These are phyloP conservation scores for Ornithoptera priamus DNA, from an alignment of 2,888 invertebrate genomes.

Conservation along the genomic window DNA sequence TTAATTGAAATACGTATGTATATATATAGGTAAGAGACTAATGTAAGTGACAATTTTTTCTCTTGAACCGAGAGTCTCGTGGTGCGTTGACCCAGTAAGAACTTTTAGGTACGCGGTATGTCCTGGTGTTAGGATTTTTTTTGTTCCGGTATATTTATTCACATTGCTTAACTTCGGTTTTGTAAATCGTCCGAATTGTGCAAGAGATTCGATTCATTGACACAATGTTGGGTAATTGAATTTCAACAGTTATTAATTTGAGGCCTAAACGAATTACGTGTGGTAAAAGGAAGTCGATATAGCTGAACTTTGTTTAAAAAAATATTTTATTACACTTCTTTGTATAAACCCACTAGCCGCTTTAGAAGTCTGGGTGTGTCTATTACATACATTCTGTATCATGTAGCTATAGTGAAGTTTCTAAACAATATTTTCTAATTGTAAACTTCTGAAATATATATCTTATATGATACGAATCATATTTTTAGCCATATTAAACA, in stretches of 20 bases:
- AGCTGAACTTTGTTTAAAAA: not conserved
- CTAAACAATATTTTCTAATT: too few species aligned
- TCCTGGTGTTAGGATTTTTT: constrained; percentile 40
- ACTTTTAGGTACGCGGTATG: constrained; percentile 51
- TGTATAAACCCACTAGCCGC: too few species aligned
- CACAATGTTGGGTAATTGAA: not conserved
- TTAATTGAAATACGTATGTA: constrained; percentile 6
- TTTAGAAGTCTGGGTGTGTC: too few species aligned
- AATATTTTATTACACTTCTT: not conserved
- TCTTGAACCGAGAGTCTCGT: constrained; percentile 41
- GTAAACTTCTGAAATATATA: too few species aligned
- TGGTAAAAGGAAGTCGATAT: not conserved
- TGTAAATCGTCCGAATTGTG: constrained; percentile 11
- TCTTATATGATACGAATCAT: too few species aligned
- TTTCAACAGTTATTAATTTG: not conserved
- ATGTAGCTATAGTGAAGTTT: too few species aligned
- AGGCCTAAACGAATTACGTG: not conserved
- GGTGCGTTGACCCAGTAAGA: constrained; percentile 58
- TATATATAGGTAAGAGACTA: constrained; percentile 12
- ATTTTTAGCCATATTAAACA: too few species aligned
- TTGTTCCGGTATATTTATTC: constrained; percentile 43
- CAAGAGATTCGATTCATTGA: not conserved
- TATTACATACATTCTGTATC: too few species aligned
- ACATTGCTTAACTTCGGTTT: constrained; percentile 22
- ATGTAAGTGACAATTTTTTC: constrained; percentile 45